phyloP scores from a whole-genome alignment of 2,113 vertebrate genomes.

The Oreotrochilus melanogaster region DNA sequence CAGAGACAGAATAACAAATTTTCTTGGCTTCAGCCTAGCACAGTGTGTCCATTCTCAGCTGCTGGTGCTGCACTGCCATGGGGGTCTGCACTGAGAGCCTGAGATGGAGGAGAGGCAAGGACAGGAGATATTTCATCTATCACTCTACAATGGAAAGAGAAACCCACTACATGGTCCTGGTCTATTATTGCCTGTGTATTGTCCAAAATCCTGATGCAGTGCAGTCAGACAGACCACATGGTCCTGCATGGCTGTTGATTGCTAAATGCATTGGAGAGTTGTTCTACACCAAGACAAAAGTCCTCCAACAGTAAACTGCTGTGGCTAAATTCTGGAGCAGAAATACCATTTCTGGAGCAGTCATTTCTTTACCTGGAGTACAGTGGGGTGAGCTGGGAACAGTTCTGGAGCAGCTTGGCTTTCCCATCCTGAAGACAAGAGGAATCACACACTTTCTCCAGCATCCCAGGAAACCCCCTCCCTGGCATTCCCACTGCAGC shows the following conservation, averaged over 20 bases:
- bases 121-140: neutral
- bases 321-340: neutral
- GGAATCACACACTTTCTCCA: neutral
- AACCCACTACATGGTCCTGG: neutral
- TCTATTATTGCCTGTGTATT: neutral
- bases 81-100: neutral
- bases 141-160: neutral
- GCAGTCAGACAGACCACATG: neutral
- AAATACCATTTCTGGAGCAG: no score
- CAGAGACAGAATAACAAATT: neutral
- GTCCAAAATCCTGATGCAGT: neutral
- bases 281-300: neutral
- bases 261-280: neutral
- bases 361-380: neutral
- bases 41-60: neutral
- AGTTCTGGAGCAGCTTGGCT: neutral
- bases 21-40: neutral
- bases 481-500: neutral
- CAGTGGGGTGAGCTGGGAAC: neutral
- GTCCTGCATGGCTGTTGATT: neutral
- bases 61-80: neutral
- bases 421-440: neutral
- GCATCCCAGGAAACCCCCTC: neutral
- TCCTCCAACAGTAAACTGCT: neutral
- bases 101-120: neutral